phyloP scores from a whole-genome alignment of 2,113 vertebrate genomes.

The Micromys minutus region DNA sequence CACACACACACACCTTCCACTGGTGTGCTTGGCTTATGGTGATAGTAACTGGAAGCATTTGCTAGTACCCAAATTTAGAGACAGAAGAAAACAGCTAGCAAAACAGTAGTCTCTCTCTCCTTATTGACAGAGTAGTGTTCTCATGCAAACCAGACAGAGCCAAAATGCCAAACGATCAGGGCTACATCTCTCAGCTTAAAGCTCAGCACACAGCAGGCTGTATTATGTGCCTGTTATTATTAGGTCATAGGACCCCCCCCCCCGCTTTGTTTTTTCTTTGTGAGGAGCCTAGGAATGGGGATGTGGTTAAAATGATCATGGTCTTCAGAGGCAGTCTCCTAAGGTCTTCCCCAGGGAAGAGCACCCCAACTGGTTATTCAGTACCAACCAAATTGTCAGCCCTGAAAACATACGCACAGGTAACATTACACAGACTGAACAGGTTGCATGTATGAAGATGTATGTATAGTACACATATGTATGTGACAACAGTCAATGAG shows the following conservation, averaged over 20 bases:
- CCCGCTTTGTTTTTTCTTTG: constrained; percentile 12
- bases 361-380: background rate
- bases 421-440: background rate
- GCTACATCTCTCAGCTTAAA: background rate
- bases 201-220: background rate
- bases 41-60: constrained; percentile 44
- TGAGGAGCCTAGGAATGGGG: background rate
- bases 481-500: background rate
- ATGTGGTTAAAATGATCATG: background rate
- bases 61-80: constrained; percentile 23
- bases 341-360: background rate
- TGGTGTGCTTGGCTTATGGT: constrained; percentile 1
- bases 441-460: background rate
- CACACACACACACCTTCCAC: background rate
- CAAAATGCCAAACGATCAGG: background rate
- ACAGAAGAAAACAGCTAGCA: background rate
- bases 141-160: constrained; percentile 8
- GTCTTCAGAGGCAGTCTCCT: background rate
- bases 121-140: background rate
- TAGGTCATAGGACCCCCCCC: background rate
- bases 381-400: background rate
- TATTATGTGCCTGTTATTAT: background rate
- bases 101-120: background rate
- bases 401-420: background rate
- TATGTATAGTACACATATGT: too few relatives aligned